Percentiles rank a stretch among this genome's conserved stretches.
These are phyloP conservation scores for Vulpes ferrilata DNA, from an alignment of 2,113 vertebrate genomes.

Conservation along the genomic window DNA sequence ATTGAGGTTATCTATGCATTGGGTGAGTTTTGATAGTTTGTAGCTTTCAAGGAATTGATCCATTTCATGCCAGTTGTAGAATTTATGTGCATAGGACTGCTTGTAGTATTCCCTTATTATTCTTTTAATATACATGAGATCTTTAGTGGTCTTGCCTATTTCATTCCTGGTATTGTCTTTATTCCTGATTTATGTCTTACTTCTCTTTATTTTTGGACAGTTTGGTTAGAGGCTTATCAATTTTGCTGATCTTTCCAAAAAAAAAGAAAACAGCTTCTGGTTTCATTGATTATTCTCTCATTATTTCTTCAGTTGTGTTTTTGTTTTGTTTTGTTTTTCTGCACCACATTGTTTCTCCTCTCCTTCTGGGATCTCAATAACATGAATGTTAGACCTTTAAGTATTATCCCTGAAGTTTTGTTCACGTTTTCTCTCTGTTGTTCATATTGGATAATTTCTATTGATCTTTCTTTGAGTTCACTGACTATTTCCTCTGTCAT, in stretches of 20 bases:
- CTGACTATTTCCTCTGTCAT: not conserved
- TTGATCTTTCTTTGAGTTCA: not conserved
- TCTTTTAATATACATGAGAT: not conserved
- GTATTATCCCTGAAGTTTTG: not conserved
- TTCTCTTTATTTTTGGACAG: not conserved
- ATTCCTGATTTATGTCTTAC: not conserved
- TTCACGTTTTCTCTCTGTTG: not conserved
- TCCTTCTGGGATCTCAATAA: not conserved
- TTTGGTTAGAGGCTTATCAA: not conserved
- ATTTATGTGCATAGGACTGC: not conserved
- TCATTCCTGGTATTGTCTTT: not conserved
- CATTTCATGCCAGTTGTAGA: slow-evolving; percentile 16
- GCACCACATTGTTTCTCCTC: not conserved
- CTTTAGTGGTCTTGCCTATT: not conserved
- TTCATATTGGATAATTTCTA: not conserved
- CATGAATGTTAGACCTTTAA: not conserved
- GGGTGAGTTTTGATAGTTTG: not conserved
- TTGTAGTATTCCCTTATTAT: not conserved
- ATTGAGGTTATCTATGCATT: not conserved
- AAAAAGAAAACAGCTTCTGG: not conserved
- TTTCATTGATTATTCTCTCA: slow-evolving; percentile 17
- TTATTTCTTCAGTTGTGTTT: not conserved
- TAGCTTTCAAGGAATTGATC: not conserved
- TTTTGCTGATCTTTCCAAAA: slow-evolving; percentile 28
- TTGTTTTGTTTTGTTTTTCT: not conserved